Evolutionary conservation across 2,797 vertebrate species (phyloP).

Genomic region (Cirrhinus mrigala): DNA sequence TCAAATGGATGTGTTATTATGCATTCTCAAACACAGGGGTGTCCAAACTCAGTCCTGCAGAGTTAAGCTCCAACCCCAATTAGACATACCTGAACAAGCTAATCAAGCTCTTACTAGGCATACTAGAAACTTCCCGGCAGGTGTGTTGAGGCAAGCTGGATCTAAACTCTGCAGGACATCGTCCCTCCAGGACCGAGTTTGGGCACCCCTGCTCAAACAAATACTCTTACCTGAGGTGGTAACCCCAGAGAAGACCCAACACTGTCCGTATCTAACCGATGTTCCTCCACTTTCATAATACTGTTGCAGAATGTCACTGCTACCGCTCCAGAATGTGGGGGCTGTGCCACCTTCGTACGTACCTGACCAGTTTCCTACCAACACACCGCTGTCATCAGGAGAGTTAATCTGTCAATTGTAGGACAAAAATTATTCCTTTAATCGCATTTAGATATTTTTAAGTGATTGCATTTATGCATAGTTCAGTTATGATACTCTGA

Average conservation of each 20-base stretch:
- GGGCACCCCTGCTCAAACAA: background rate
- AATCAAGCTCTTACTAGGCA: too few relatives aligned
- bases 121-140: too few relatives aligned
- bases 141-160: too few relatives aligned
- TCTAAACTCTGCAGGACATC: too few relatives aligned
- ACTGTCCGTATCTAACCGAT: constrained; percentile 87
- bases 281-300: constrained; percentile 75
- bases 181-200: too few relatives aligned
- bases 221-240: constrained; percentile 79
- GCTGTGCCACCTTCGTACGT: constrained; percentile 81
- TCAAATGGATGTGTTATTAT: background rate
- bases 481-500: background rate
- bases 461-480: background rate
- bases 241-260: constrained; percentile 91
- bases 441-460: background rate
- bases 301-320: constrained; percentile 85
- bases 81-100: too few relatives aligned
- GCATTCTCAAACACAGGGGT: background rate
- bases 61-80: too few relatives aligned
- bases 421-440: background rate
- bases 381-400: constrained; percentile 84
- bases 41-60: too few relatives aligned
- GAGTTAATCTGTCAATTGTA: constrained; percentile 81
- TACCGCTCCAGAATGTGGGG: constrained; percentile 88
- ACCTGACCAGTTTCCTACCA: constrained; percentile 89